A percentile compares a stretch with the other conserved stretches of the same genome.
Evolutionary conservation across 2,888 invertebrate species (phyloP).

Genomic region (Hirtodrosophila histrioides): DNA sequence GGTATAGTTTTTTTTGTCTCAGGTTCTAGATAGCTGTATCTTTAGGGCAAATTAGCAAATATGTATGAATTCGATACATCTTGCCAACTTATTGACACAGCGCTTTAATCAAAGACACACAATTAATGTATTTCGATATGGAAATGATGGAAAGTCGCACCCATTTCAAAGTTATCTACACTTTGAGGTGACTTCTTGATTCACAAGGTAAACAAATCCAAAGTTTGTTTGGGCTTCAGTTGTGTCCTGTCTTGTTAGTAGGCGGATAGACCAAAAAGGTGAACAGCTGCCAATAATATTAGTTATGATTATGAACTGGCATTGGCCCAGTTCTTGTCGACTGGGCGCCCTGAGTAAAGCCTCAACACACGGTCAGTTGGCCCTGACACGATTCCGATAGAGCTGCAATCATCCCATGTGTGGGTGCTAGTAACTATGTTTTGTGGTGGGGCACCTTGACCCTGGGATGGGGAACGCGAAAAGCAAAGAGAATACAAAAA

Average conservation of each 20-base stretch:
- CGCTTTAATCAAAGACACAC: too few species aligned
- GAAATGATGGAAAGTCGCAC: too few species aligned
- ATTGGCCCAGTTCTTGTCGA: constrained; percentile 64
- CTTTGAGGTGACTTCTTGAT: neutral
- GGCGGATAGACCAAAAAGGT: constrained; percentile 11
- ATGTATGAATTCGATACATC: too few species aligned
- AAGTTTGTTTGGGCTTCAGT: constrained; percentile 10
- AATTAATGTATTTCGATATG: too few species aligned
- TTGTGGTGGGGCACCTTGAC: neutral
- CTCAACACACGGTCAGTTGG: constrained; percentile 33
- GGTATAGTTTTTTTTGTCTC: too few species aligned
- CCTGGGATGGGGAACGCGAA: neutral
- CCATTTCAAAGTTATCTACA: too few species aligned
- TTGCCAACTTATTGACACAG: too few species aligned
- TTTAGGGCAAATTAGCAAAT: too few species aligned
- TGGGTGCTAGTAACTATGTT: constrained; percentile 2
- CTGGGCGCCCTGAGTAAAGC: constrained; percentile 17
- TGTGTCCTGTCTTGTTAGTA: constrained; percentile 6
- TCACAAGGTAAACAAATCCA: neutral
- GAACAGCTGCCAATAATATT: constrained; percentile 33
- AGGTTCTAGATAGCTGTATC: too few species aligned
- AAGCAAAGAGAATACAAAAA: constrained; percentile 18
- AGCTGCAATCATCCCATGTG: constrained; percentile 25
- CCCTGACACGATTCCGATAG: constrained; percentile 61
- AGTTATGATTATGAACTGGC: constrained; percentile 50